These are phyloP conservation scores for Naso thynnoides DNA, from an alignment of 2,797 vertebrate genomes.

Conservation along the genomic window DNA sequence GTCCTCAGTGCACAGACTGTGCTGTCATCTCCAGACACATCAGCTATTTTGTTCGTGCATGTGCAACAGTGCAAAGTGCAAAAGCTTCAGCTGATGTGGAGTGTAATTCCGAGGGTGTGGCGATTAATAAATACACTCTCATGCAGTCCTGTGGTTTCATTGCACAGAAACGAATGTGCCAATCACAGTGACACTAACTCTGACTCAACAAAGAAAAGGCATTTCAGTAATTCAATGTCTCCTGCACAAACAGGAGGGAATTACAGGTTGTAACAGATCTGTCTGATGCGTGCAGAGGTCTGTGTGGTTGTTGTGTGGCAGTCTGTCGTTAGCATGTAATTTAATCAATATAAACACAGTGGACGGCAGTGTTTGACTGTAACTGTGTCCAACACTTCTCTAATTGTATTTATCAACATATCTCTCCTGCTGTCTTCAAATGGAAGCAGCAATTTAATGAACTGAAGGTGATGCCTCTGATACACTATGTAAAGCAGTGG, in stretches of 20 bases:
- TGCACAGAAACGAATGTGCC: not conserved
- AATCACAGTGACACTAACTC: not conserved
- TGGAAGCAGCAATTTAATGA: conserved; percentile 1
- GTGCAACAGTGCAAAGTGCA: not conserved
- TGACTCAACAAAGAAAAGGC: not conserved
- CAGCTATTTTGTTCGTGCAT: not conserved
- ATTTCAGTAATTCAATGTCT: not conserved
- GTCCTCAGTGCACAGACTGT: not conserved
- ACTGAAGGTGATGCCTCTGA: not conserved
- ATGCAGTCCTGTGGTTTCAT: not conserved
- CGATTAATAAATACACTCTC: not conserved
- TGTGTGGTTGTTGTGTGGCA: not conserved
- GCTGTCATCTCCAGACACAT: too few species aligned
- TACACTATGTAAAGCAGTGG: not conserved
- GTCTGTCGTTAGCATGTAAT: not conserved
- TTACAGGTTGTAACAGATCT: not conserved
- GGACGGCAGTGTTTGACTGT: not conserved
- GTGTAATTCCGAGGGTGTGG: too few species aligned
- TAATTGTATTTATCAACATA: not conserved
- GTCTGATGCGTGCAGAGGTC: not conserved
- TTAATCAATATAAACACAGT: not conserved
- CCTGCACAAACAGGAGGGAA: not conserved
- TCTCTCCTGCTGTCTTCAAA: not conserved
- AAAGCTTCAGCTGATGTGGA: not conserved
- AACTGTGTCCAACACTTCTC: not conserved